These are phyloP conservation scores for Notolepis coatsorum DNA, from an alignment of 2,797 vertebrate species.

Conservation along the genomic window DNA sequence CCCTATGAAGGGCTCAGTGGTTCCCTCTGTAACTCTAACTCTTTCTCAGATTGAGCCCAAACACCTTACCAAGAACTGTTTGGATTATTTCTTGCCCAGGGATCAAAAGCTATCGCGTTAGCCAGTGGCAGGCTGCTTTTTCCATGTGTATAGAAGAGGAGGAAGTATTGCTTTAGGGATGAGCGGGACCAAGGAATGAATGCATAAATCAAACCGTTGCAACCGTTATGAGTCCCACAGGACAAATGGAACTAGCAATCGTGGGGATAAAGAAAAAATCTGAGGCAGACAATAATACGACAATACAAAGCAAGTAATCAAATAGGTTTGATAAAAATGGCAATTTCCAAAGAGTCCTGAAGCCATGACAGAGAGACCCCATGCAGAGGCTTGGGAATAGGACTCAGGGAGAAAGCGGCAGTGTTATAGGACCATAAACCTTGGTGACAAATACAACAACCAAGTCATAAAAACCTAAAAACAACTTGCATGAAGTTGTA, in stretches of 20 bases:
- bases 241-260: slow-evolving; percentile 61
- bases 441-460: slow-evolving; percentile 25
- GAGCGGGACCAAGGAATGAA: slow-evolving; percentile 59
- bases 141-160: slow-evolving; percentile 41
- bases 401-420: neutral
- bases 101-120: slow-evolving; percentile 44
- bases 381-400: slow-evolving; percentile 32
- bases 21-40: slow-evolving; percentile 17
- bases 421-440: slow-evolving; percentile 42
- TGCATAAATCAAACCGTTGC: slow-evolving; percentile 66
- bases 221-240: slow-evolving; percentile 63
- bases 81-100: slow-evolving; percentile 60
- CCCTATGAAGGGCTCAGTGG: slow-evolving; percentile 30
- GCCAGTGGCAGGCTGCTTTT: slow-evolving; percentile 49
- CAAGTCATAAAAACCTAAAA: slow-evolving; percentile 55
- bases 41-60: slow-evolving; percentile 32
- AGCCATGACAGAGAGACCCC: slow-evolving; percentile 46
- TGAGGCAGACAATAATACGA: slow-evolving; percentile 43
- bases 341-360: slow-evolving; percentile 50
- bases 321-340: slow-evolving; percentile 52
- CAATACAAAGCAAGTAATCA: slow-evolving; percentile 52
- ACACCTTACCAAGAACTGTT: slow-evolving; percentile 51
- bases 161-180: slow-evolving; percentile 58
- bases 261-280: slow-evolving; percentile 33
- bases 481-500: slow-evolving; percentile 40